Conservation (phyloP, 2,113 vertebrate genomes). For the Mustelus asterias region DNA sequence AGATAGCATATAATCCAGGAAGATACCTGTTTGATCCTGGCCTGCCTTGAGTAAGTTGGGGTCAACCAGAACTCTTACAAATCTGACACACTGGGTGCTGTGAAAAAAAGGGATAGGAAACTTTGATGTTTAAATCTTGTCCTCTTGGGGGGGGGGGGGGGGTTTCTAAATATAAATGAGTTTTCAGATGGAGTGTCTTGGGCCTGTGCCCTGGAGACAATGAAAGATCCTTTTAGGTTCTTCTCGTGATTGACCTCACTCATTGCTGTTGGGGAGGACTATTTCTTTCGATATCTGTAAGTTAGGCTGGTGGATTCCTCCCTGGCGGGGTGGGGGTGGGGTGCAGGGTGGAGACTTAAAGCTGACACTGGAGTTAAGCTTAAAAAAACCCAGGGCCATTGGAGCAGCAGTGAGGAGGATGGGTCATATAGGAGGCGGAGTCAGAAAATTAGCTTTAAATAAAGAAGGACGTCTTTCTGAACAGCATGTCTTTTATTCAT, state of each 20-base stretch:
- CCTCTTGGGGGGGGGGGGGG: background rate
- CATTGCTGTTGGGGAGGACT: background rate
- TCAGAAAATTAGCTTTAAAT: background rate
- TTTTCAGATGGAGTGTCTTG: background rate
- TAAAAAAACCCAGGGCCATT: background rate
- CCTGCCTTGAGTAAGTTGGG: background rate
- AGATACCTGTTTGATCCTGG: background rate
- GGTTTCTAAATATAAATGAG: background rate
- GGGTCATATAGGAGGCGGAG: background rate
- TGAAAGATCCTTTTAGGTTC: background rate
- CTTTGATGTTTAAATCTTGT: background rate
- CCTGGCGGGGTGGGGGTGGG: background rate
- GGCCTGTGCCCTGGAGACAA: background rate
- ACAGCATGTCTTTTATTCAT: background rate
- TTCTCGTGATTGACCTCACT: background rate
- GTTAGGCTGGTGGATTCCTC: background rate
- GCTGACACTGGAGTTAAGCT: background rate
- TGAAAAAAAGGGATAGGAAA: background rate
- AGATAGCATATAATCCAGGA: background rate
- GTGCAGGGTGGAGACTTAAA: background rate
- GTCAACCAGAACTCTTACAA: background rate
- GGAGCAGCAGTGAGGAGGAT: background rate
- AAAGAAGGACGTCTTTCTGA: background rate
- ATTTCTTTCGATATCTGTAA: background rate
- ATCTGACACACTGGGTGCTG: background rate